Evolutionary conservation across 30 jellyfish, hydroid and myxozoan genomes (phyloP).

Genomic region (Morbakka virulenta): DNA sequence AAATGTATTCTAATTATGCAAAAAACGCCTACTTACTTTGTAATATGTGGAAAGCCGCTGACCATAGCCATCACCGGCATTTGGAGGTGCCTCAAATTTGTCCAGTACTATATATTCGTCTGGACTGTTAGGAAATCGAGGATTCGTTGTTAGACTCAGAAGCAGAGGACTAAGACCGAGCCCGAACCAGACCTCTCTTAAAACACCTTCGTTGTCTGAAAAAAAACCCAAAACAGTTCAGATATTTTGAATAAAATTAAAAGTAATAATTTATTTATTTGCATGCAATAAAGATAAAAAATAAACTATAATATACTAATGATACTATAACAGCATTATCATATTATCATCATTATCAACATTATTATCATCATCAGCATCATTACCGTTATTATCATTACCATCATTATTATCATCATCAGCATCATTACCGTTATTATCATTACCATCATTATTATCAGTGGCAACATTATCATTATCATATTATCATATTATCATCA

Average conservation of each 20-base stretch:
- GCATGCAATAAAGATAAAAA: not conserved
- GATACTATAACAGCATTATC: not conserved
- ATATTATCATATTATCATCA: no score
- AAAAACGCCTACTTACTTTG: conserved; percentile 35
- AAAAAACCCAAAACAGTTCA: not conserved
- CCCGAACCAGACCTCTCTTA: conserved; percentile 97
- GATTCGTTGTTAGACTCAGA: conserved; percentile 61
- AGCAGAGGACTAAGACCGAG: conserved; percentile 83
- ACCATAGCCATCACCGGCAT: conserved; percentile 99
- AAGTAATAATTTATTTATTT: not conserved
- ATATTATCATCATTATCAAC: no score
- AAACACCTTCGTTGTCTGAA: conserved; percentile 89
- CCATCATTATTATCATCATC: no score
- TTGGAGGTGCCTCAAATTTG: conserved; percentile 98
- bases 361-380: no score
- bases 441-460: no score
- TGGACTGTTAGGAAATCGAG: conserved; percentile 92
- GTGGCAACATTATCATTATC: no score
- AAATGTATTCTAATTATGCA: no score
- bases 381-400: no score
- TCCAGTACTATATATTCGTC: conserved; percentile 91
- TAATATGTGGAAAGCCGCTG: conserved; percentile 87
- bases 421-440: no score
- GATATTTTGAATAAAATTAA: no score
- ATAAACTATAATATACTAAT: not conserved